phyloP scores from a whole-genome alignment of 2,113 vertebrate species.

The Saccopteryx bilineata region DNA sequence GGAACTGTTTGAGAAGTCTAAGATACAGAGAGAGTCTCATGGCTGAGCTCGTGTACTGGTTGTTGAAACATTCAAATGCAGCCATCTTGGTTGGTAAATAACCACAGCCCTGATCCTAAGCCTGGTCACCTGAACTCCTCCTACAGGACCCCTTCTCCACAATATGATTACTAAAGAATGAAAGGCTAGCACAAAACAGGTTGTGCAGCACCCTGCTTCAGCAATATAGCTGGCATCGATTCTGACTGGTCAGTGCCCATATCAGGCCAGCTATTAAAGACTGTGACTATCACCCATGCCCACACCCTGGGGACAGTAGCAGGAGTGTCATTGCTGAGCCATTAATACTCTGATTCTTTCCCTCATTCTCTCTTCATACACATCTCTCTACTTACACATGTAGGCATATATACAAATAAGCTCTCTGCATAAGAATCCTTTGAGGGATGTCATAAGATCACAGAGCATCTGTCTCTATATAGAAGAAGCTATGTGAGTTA shows the following conservation, averaged over 20 bases:
- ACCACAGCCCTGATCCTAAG: neutral
- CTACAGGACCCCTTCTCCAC: neutral
- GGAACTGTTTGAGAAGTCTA: neutral
- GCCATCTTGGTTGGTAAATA: neutral
- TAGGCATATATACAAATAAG: neutral
- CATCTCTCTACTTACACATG: neutral
- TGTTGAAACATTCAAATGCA: neutral
- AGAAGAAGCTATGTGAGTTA: neutral
- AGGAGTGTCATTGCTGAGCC: neutral
- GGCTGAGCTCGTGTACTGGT: neutral
- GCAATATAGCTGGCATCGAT: neutral
- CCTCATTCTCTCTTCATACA: conserved; percentile 9
- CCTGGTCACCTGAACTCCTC: neutral
- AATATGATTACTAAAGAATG: neutral
- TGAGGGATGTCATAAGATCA: neutral
- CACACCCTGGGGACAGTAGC: neutral
- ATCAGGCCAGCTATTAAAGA: neutral
- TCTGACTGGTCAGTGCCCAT: neutral
- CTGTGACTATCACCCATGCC: neutral
- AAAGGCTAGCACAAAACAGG: neutral
- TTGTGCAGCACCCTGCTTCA: neutral
- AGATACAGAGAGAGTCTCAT: neutral
- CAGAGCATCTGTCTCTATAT: neutral
- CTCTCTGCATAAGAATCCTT: neutral
- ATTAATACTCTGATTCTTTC: neutral